Conservation (phyloP, 2,797 vertebrate genomes). For the Etheostoma perlongum region DNA sequence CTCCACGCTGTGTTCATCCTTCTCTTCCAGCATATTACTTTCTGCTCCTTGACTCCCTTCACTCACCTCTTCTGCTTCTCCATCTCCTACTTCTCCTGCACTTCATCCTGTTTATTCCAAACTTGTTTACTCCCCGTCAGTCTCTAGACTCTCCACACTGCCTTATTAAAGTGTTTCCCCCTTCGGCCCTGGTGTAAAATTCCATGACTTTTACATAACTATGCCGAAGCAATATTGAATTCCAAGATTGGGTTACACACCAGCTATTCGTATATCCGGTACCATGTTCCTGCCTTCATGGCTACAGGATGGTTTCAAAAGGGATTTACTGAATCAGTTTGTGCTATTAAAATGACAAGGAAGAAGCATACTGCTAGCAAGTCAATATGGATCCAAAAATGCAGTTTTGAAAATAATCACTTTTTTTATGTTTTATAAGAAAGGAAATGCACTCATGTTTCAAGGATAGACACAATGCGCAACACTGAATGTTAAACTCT, state of each 20-base stretch:
- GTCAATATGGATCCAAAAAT: not conserved
- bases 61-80: conserved; percentile 26
- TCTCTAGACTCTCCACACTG: conserved; percentile 15
- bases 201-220: conserved; percentile 31
- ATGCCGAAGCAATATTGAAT: conserved; percentile 22
- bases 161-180: conserved; percentile 29
- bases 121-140: conserved; percentile 37
- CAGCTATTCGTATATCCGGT: conserved; percentile 4
- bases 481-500: not conserved
- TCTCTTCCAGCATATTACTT: conserved; percentile 23
- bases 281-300: not conserved
- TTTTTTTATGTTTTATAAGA: not conserved
- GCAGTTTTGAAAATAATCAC: not conserved
- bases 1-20: conserved; percentile 16
- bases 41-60: conserved; percentile 30
- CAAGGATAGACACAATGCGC: not conserved
- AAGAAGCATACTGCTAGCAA: not conserved
- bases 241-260: not conserved
- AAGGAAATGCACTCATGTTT: not conserved
- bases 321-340: conserved; percentile 6
- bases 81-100: conserved; percentile 35
- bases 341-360: not conserved
- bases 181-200: conserved; percentile 26
- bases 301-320: conserved; percentile 6
- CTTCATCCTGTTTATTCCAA: conserved; percentile 45